Evolutionary conservation across 2,113 vertebrate species (phyloP).

Genomic region (Gnathonemus longibarbis): DNA sequence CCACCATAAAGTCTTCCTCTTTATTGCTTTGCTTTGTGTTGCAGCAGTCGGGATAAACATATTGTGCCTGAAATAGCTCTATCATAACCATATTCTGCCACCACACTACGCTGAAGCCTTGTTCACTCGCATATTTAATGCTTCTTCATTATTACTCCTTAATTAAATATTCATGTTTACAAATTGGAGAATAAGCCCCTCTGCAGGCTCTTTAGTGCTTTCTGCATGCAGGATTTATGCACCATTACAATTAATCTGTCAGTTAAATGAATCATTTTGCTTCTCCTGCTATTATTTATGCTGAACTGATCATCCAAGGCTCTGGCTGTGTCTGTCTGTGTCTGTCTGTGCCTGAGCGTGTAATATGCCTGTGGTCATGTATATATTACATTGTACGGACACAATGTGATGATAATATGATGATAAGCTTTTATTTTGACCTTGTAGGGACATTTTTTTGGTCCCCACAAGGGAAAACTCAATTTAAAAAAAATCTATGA

Average conservation of each 20-base stretch:
- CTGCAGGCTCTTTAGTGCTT: neutral
- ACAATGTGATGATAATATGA: neutral
- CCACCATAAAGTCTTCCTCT: neutral
- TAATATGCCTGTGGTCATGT: neutral
- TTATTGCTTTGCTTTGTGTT: neutral
- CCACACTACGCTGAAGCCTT: neutral
- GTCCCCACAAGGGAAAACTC: neutral
- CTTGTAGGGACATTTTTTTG: neutral
- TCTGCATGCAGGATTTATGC: neutral
- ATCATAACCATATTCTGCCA: neutral
- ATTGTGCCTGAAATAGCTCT: neutral
- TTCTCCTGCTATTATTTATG: neutral
- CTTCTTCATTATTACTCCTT: neutral
- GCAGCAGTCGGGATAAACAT: neutral
- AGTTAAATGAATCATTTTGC: neutral
- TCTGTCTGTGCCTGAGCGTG: neutral
- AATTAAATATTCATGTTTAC: constrained; percentile 7
- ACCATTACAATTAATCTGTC: constrained; percentile 6
- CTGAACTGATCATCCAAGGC: neutral
- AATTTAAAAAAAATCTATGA: neutral
- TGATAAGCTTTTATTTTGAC: neutral
- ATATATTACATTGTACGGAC: neutral
- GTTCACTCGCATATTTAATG: constrained; percentile 8
- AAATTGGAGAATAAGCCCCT: constrained; percentile 7
- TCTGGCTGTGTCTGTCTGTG: neutral